Percentiles rank a stretch among this genome's conserved stretches.
phyloP scores from a whole-genome alignment of 2,888 invertebrate genomes.

The Hydroisotoma schaefferi region DNA sequence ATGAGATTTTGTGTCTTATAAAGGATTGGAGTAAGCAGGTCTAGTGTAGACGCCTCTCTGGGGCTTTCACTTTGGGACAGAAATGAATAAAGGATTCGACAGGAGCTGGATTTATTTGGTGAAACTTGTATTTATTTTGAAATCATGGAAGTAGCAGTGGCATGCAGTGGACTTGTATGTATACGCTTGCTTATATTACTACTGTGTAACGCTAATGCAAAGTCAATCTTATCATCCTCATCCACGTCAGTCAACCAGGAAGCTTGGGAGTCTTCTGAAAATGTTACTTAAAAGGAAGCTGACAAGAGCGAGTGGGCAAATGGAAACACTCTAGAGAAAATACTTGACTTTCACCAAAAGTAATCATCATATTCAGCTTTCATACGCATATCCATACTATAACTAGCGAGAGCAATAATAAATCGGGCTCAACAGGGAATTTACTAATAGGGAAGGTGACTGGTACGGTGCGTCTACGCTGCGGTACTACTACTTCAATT shows the following conservation, averaged over 20 bases:
- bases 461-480: conserved; percentile 18
- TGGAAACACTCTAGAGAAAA: conserved; percentile 19
- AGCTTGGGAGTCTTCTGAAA: not conserved
- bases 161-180: too few relatives aligned
- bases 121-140: not conserved
- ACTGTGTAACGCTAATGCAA: too few relatives aligned
- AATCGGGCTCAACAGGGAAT: not conserved
- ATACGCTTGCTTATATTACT: too few relatives aligned
- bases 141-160: too few relatives aligned
- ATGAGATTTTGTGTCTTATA: too few relatives aligned
- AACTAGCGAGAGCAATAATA: not conserved
- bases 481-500: not conserved
- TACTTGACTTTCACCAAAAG: conserved; percentile 22
- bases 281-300: conserved; percentile 7
- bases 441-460: conserved; percentile 28
- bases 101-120: conserved; percentile 1
- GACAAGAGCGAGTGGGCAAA: conserved; percentile 17
- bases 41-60: too few relatives aligned
- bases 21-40: too few relatives aligned
- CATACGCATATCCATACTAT: not conserved
- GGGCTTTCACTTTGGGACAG: too few relatives aligned
- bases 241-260: conserved; percentile 1
- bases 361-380: conserved; percentile 11
- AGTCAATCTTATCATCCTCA: not conserved
- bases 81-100: too few relatives aligned